Conservation (phyloP, 2,113 vertebrate genomes). For the Nothoprocta pentlandii region DNA sequence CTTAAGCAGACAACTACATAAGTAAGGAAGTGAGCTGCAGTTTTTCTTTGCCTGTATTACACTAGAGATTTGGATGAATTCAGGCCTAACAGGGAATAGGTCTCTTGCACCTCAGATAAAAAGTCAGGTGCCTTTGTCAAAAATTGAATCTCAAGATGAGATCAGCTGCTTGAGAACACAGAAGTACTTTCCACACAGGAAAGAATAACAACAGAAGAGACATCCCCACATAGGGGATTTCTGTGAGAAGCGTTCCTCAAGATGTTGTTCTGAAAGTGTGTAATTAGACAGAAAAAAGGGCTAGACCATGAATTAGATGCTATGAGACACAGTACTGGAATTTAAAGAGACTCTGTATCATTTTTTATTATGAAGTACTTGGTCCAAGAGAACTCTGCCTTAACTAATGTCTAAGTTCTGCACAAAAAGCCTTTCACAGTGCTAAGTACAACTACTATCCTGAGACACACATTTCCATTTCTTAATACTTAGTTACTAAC, state of each 20-base stretch:
- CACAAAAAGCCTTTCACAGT: not conserved
- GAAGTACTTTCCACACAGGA: not conserved
- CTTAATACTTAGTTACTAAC: not conserved
- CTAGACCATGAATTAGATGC: not conserved
- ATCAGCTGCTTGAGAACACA: not conserved
- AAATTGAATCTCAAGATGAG: not conserved
- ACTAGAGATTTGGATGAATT: not conserved
- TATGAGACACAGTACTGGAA: not conserved
- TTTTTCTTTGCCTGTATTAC: not conserved
- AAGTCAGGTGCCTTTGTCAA: not conserved
- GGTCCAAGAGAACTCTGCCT: not conserved
- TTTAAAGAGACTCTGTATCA: not conserved
- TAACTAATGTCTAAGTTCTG: not conserved
- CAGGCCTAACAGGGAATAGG: not conserved
- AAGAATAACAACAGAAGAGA: not conserved
- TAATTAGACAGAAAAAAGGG: not conserved
- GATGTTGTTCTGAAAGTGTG: not conserved
- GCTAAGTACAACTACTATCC: not conserved
- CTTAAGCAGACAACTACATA: not conserved
- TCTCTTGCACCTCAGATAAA: not conserved
- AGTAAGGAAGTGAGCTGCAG: slow-evolving; percentile 39
- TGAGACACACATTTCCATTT: not conserved
- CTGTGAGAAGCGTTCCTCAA: not conserved
- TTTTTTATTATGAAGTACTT: not conserved
- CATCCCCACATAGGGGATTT: not conserved